These are phyloP conservation scores for Acanthornis magna DNA, from an alignment of 2,797 vertebrate species.

Conservation along the genomic window DNA sequence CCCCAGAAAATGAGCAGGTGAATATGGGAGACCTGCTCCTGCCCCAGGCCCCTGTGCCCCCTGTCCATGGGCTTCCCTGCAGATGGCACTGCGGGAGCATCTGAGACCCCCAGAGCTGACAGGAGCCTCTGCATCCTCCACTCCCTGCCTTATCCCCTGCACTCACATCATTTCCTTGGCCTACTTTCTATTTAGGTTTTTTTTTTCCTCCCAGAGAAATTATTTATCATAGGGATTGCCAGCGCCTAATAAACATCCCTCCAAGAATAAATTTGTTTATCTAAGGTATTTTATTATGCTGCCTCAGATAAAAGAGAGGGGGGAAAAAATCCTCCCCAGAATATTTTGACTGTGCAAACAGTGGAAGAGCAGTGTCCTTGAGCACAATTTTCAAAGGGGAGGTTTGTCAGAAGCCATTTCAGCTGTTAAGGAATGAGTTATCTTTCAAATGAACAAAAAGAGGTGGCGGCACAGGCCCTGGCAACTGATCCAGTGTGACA, in stretches of 20 bases:
- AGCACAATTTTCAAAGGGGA: slow-evolving; percentile 55
- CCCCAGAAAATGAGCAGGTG: background rate
- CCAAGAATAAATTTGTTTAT: slow-evolving; percentile 71
- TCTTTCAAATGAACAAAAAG: slow-evolving; percentile 55
- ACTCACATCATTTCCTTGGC: slow-evolving; percentile 29
- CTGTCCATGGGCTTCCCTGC: background rate
- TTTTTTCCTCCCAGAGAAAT: slow-evolving; percentile 39
- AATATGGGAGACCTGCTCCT: background rate
- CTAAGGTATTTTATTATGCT: slow-evolving; percentile 69
- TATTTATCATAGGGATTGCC: slow-evolving; percentile 61
- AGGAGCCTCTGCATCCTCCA: background rate
- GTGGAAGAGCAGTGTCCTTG: slow-evolving; percentile 57
- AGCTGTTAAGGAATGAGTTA: slow-evolving; percentile 53
- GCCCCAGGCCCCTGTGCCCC: background rate
- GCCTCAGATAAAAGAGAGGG: slow-evolving; percentile 54
- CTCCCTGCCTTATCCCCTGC: background rate
- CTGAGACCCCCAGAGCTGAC: background rate
- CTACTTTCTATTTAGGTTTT: slow-evolving; percentile 28
- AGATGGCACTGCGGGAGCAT: slow-evolving; percentile 26
- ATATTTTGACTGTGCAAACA: slow-evolving; percentile 58
- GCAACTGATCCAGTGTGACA: slow-evolving; percentile 40
- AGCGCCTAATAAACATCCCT: slow-evolving; percentile 56
- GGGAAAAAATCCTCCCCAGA: background rate
- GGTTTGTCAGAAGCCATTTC: slow-evolving; percentile 61
- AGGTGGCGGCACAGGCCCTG: background rate